These are phyloP conservation scores for Drosophila trapezifrons DNA, from an alignment of 1,140 invertebrate species.

Conservation along the genomic window DNA sequence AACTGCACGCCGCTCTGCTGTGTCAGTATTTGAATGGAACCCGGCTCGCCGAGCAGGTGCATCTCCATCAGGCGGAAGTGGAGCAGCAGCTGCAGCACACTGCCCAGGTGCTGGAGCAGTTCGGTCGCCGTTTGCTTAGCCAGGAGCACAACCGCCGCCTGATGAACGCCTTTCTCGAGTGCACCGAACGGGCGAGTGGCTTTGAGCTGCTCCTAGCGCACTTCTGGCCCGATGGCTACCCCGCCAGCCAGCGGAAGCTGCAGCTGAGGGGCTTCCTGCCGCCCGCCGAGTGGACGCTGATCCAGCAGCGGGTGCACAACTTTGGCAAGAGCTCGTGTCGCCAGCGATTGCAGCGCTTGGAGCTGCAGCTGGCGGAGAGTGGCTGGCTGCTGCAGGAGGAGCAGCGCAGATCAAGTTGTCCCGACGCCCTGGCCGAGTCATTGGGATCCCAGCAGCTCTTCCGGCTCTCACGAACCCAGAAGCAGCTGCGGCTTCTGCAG, in stretches of 20 bases:
- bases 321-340: slow-evolving; percentile 71
- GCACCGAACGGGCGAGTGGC: slow-evolving; percentile 53
- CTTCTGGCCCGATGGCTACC: slow-evolving; percentile 69
- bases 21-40: slow-evolving; percentile 72
- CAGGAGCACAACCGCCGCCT: slow-evolving; percentile 70
- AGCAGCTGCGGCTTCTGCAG: slow-evolving; percentile 45
- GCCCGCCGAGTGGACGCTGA: slow-evolving; percentile 64
- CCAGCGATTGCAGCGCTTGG: slow-evolving; percentile 60
- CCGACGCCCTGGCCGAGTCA: slow-evolving; percentile 39
- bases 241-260: neutral
- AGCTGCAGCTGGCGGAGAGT: slow-evolving; percentile 47
- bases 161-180: slow-evolving; percentile 76
- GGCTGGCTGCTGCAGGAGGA: slow-evolving; percentile 46
- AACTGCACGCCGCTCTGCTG: slow-evolving; percentile 69
- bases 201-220: slow-evolving; percentile 61
- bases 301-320: slow-evolving; percentile 75
- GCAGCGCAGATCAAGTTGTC: slow-evolving; percentile 14
- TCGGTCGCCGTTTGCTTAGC: slow-evolving; percentile 56
- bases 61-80: slow-evolving; percentile 42
- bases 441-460: slow-evolving; percentile 24
- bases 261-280: slow-evolving; percentile 59
- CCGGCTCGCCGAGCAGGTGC: slow-evolving; percentile 69
- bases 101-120: slow-evolving; percentile 48
- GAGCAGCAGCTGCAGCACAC: slow-evolving; percentile 52
- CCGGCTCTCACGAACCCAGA: slow-evolving; percentile 42